These are phyloP conservation scores for Eupithecia abbreviata DNA, from an alignment of 2,888 invertebrate genomes.

Conservation along the genomic window DNA sequence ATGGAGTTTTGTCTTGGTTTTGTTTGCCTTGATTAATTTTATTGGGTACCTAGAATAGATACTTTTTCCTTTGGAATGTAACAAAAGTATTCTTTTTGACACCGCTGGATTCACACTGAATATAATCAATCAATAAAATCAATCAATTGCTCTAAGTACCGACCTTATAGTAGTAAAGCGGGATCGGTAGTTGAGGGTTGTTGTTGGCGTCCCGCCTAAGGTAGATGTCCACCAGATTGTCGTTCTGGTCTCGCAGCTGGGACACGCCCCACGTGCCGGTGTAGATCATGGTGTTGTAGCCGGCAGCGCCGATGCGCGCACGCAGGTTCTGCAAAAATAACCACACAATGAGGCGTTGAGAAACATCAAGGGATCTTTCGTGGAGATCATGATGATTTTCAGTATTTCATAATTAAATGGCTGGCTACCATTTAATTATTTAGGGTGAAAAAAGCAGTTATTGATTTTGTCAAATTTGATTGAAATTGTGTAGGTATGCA, in stretches of 20 bases:
- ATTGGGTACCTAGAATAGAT: background rate
- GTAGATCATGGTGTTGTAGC: slow-evolving; percentile 75
- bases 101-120: background rate
- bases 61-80: background rate
- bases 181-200: slow-evolving; percentile 69
- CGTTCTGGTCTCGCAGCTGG: slow-evolving; percentile 79
- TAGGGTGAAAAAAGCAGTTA: too few relatives aligned
- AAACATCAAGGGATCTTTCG: background rate
- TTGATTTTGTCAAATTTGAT: too few relatives aligned
- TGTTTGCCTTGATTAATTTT: background rate
- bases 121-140: too few relatives aligned
- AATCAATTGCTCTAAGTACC: slow-evolving; percentile 41
- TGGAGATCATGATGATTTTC: background rate
- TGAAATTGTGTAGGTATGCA: too few relatives aligned
- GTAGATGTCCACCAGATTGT: slow-evolving; percentile 69
- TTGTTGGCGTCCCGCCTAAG: slow-evolving; percentile 65
- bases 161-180: slow-evolving; percentile 71
- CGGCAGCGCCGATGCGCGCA: slow-evolving; percentile 65
- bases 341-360: background rate
- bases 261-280: slow-evolving; percentile 85
- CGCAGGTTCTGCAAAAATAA: slow-evolving; percentile 61
- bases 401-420: too few relatives aligned
- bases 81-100: background rate
- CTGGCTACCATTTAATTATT: too few relatives aligned
- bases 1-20: background rate